These are phyloP conservation scores for Adelges cooleyi DNA, from an alignment of 1,140 invertebrate genomes.

Conservation along the genomic window DNA sequence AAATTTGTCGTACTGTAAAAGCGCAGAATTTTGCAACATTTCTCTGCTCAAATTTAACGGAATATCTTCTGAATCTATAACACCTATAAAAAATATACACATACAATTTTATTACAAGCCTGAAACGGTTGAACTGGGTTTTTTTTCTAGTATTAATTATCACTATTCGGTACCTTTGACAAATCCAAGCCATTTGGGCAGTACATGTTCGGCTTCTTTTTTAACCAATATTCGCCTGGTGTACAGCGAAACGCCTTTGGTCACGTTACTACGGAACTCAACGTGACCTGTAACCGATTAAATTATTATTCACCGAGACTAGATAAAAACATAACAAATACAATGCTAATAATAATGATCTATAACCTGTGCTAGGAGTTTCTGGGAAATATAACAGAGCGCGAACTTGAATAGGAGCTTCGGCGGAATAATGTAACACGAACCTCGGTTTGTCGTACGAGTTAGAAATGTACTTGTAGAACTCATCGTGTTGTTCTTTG, in stretches of 20 bases:
- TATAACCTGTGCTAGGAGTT: slow-evolving; percentile 62
- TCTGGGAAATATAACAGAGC: slow-evolving; percentile 89
- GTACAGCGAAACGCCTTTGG: slow-evolving; percentile 76
- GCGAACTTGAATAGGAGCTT: slow-evolving; percentile 82
- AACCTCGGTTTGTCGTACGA: slow-evolving; percentile 75
- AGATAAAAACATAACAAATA: not conserved
- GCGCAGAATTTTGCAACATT: slow-evolving; percentile 80
- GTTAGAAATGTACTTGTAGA: slow-evolving; percentile 77
- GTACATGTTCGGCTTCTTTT: slow-evolving; percentile 74
- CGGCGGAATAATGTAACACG: slow-evolving; percentile 66
- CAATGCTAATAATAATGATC: too few species aligned
- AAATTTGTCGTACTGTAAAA: slow-evolving; percentile 46
- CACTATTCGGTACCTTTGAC: slow-evolving; percentile 66
- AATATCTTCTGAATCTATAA: slow-evolving; percentile 96
- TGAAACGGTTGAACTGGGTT: too few species aligned
- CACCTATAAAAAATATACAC: slow-evolving; percentile 47
- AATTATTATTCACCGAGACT: not conserved
- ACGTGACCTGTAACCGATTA: slow-evolving; percentile 2
- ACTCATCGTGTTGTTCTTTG: slow-evolving; percentile 75
- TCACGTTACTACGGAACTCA: slow-evolving; percentile 41
- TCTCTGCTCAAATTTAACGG: slow-evolving; percentile 93
- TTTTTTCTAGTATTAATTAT: too few species aligned
- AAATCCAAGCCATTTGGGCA: slow-evolving; percentile 91
- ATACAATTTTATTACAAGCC: too few species aligned
- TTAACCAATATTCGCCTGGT: slow-evolving; percentile 70